These are phyloP conservation scores for Taxidea taxus DNA, from an alignment of 2,113 vertebrate species.

Conservation along the genomic window DNA sequence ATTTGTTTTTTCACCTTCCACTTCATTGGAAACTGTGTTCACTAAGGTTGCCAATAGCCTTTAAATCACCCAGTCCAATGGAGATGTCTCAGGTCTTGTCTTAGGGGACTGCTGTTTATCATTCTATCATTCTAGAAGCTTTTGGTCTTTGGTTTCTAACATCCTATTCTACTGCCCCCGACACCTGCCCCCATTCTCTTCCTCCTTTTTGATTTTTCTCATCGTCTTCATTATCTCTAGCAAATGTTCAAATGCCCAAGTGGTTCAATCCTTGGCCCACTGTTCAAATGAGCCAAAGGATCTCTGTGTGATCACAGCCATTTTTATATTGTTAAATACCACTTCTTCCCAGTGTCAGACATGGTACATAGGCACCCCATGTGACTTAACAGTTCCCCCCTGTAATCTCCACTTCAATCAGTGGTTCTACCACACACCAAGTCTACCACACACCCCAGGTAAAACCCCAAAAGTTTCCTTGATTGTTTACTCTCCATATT, in stretches of 20 bases:
- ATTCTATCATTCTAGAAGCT: background rate
- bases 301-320: background rate
- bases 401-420: background rate
- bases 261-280: background rate
- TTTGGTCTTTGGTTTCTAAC: background rate
- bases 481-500: background rate
- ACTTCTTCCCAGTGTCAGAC: background rate
- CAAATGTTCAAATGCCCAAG: background rate
- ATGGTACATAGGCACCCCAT: background rate
- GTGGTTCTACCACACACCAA: background rate
- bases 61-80: background rate
- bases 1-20: background rate
- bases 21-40: background rate
- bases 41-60: background rate
- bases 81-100: background rate
- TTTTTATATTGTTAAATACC: background rate
- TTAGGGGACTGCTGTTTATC: background rate
- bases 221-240: background rate
- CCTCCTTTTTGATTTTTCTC: background rate
- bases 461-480: background rate
- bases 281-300: background rate
- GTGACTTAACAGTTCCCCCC: background rate
- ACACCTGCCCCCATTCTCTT: background rate
- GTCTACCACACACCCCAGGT: background rate
- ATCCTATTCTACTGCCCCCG: background rate